Conservation (phyloP, 2,888 invertebrate species). For the Acanthosepion pharaonis region DNA sequence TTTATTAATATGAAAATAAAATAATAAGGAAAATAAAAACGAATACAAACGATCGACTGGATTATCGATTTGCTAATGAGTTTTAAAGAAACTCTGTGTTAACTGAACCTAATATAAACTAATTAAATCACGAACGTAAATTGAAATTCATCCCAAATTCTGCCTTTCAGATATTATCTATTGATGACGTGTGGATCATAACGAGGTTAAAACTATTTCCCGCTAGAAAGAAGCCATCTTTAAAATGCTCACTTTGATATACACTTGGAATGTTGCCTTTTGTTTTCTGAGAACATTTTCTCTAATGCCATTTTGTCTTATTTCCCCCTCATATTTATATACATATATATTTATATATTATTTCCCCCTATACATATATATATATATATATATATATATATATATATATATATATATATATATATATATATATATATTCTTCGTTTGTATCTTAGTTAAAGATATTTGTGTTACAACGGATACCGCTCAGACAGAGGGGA, state of each 20-base stretch:
- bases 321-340: too few relatives aligned
- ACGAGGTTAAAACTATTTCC: constrained; percentile 20
- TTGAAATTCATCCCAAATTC: neutral
- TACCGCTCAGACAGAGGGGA: too few relatives aligned
- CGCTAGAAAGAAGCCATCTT: neutral
- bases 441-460: too few relatives aligned
- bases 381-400: too few relatives aligned
- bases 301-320: too few relatives aligned
- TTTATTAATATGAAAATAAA: neutral
- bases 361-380: too few relatives aligned
- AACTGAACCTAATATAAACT: neutral
- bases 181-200: neutral
- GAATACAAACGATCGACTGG: neutral
- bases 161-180: neutral
- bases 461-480: too few relatives aligned
- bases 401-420: too few relatives aligned
- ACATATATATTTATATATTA: too few relatives aligned
- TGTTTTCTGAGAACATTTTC: neutral
- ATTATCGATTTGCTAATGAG: neutral
- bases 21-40: neutral
- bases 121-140: constrained; percentile 21
- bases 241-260: constrained; percentile 1
- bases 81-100: constrained; percentile 4
- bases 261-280: neutral
- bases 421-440: too few relatives aligned